A percentile compares a stretch with the other conserved stretches of the same genome.
Evolutionary conservation across 2,888 invertebrate species (phyloP).

Genomic region (Penaeus monodon): DNA sequence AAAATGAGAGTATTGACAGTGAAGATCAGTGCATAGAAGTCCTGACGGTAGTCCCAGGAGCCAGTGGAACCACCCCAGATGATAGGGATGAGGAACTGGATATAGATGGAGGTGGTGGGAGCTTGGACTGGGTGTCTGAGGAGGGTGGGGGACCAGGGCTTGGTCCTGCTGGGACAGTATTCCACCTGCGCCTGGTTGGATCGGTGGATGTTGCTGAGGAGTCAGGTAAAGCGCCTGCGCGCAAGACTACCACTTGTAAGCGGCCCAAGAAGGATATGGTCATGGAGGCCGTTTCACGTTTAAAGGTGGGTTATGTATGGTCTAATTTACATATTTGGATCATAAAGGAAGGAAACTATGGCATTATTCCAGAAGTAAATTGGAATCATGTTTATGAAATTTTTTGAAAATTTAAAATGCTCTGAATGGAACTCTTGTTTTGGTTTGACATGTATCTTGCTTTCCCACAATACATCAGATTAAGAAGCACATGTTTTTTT

Average conservation of each 20-base stretch:
- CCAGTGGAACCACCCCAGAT: conserved; percentile 32
- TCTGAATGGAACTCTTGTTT: no score
- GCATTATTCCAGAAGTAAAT: no score
- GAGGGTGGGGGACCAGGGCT: conserved; percentile 66
- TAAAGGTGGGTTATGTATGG: conserved; percentile 78
- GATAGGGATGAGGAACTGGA: conserved; percentile 26
- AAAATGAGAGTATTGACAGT: conserved; percentile 44
- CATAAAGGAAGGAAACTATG: no score
- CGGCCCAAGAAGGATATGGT: conserved; percentile 90
- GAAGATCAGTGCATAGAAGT: conserved; percentile 57
- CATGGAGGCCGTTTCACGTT: conserved; percentile 87
- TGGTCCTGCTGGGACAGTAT: conserved; percentile 76
- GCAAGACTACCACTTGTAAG: conserved; percentile 73
- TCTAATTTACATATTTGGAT: not conserved
- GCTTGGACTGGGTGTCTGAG: conserved; percentile 65
- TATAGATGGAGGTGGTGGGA: conserved; percentile 51
- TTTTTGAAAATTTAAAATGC: no score
- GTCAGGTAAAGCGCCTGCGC: conserved; percentile 75
- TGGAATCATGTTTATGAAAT: no score
- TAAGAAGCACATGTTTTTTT: no score
- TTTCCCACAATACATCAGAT: no score
- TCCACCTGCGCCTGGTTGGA: conserved; percentile 86
- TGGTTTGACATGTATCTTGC: no score
- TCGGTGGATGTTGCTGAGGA: conserved; percentile 85
- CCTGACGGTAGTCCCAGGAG: conserved; percentile 48